Conservation (phyloP, 2,113 vertebrate species). For the Hucho hucho region DNA sequence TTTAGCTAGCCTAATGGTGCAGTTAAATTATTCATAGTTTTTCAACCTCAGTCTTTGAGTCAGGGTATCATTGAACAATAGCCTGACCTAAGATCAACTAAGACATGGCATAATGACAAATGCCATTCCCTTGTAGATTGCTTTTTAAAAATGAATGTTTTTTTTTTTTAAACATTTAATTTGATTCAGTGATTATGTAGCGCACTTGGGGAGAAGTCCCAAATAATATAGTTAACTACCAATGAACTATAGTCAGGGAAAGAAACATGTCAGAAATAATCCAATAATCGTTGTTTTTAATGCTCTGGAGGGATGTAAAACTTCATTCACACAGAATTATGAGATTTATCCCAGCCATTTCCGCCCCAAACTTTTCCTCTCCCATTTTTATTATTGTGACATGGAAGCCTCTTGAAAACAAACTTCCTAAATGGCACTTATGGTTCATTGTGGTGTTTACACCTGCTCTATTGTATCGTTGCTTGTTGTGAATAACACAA, state of each 20-base stretch:
- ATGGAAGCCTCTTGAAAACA: background rate
- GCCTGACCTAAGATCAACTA: no score
- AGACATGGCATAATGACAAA: background rate
- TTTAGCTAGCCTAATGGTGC: no score
- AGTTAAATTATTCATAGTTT: no score
- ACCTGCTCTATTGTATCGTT: no score
- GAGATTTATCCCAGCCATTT: background rate
- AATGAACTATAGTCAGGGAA: background rate
- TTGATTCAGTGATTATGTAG: background rate
- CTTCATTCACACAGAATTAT: background rate
- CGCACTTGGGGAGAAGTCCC: background rate
- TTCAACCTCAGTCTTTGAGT: no score
- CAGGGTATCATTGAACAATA: no score
- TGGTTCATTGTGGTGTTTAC: no score
- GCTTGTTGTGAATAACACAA: no score
- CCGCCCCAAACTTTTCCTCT: background rate
- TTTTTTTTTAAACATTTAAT: background rate
- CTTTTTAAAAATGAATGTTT: background rate
- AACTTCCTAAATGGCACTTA: no score
- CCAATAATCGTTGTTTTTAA: background rate
- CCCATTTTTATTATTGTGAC: background rate
- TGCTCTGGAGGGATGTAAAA: background rate
- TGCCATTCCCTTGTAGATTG: background rate
- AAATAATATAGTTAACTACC: background rate
- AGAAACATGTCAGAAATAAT: constrained; percentile 4